Conservation (phyloP, 2,888 invertebrate species). For the Plusia festucae region DNA sequence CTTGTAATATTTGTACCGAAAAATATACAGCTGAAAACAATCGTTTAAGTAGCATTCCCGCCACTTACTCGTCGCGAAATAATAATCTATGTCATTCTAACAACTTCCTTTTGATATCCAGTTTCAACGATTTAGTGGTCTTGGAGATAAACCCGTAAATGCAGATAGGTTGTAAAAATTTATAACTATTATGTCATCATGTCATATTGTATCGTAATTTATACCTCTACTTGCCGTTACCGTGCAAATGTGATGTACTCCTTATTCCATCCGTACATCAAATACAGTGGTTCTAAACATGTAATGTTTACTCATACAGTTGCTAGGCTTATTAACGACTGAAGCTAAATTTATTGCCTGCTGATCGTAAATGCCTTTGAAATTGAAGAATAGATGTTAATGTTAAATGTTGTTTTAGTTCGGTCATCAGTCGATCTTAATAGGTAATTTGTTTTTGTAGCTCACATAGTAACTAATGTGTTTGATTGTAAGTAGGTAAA, state of each 20-base stretch:
- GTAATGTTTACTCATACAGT: slow-evolving; percentile 4
- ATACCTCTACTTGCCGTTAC: neutral
- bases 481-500: neutral
- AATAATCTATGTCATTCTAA: too few species aligned
- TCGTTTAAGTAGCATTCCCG: too few species aligned
- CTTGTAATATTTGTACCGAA: too few species aligned
- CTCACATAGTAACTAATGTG: neutral
- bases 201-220: too few species aligned
- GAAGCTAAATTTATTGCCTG: neutral
- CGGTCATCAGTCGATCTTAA: neutral
- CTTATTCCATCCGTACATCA: slow-evolving; percentile 1
- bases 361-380: neutral
- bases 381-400: slow-evolving; percentile 1
- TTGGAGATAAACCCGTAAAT: too few species aligned
- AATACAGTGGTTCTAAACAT: slow-evolving; percentile 11
- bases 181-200: too few species aligned
- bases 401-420: slow-evolving; percentile 1
- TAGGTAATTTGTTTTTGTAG: neutral
- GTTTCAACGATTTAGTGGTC: too few species aligned
- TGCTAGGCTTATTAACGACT: neutral
- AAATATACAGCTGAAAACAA: too few species aligned
- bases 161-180: too few species aligned
- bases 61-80: too few species aligned
- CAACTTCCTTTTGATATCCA: too few species aligned
- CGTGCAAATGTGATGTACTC: neutral